Evolutionary conservation across 2,888 invertebrate species (phyloP).

Genomic region (Ryuthela nishihirai): DNA sequence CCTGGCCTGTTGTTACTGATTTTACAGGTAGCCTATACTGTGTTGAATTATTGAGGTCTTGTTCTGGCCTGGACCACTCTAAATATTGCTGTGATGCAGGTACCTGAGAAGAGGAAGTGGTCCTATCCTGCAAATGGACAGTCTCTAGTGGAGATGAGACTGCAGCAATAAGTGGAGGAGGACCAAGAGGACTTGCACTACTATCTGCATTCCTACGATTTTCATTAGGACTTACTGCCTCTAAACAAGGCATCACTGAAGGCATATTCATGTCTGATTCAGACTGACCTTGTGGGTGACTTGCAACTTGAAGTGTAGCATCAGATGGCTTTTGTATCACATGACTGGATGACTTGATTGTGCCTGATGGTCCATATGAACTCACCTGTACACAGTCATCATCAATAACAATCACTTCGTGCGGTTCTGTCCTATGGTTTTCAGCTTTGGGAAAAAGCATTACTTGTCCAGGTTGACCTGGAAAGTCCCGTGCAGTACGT

Average conservation of each 20-base stretch:
- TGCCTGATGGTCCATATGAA: too few species aligned
- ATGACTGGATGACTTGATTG: too few species aligned
- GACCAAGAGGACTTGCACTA: not conserved
- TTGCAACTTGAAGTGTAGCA: not conserved
- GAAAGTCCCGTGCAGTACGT: not conserved
- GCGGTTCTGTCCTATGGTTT: not conserved
- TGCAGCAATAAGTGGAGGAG: not conserved
- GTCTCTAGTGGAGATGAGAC: not conserved
- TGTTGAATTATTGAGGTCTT: too few species aligned
- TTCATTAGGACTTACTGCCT: not conserved
- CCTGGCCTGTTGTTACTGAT: too few species aligned
- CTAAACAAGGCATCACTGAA: not conserved
- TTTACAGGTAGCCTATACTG: too few species aligned
- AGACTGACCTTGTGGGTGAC: not conserved
- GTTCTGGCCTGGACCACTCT: too few species aligned
- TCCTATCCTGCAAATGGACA: too few species aligned
- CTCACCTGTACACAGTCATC: too few species aligned
- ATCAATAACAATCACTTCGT: not conserved
- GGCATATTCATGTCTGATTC: not conserved
- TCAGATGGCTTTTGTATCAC: too few species aligned
- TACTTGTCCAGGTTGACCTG: not conserved
- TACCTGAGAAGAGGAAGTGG: too few species aligned
- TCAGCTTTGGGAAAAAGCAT: not conserved
- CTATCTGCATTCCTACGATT: not conserved
- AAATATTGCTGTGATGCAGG: too few species aligned